phyloP scores from a whole-genome alignment of 2,797 vertebrate genomes.

The Loriculus beryllinus region DNA sequence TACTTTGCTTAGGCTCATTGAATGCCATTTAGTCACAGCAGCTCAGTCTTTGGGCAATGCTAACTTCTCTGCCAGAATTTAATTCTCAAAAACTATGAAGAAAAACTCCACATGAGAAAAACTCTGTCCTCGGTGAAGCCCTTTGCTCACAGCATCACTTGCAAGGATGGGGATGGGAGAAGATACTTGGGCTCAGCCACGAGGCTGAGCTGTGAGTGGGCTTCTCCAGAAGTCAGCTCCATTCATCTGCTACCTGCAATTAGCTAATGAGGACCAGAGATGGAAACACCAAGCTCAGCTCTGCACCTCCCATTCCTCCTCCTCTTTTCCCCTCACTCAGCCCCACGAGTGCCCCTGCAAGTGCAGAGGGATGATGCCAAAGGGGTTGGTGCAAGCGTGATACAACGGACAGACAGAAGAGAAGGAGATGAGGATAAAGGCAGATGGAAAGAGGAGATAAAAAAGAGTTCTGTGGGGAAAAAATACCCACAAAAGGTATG shows the following conservation, averaged over 20 bases:
- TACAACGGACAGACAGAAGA: neutral
- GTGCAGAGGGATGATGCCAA: neutral
- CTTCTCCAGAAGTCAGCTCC: neutral
- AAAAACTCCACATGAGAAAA: neutral
- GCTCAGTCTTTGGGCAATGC: neutral
- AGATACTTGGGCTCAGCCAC: neutral
- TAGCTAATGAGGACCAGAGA: neutral
- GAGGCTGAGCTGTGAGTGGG: neutral
- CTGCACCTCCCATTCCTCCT: neutral
- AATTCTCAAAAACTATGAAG: neutral
- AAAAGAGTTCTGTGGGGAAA: neutral
- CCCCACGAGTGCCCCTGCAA: neutral
- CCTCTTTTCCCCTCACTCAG: neutral
- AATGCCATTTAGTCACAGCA: neutral
- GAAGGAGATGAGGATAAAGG: neutral
- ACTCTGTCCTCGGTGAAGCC: neutral
- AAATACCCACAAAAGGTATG: neutral
- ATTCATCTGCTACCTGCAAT: neutral
- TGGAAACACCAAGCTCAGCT: neutral
- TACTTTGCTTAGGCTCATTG: neutral
- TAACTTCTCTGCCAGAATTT: neutral
- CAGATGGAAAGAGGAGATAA: neutral
- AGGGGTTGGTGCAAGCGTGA: neutral
- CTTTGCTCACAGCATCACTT: fast-evolving
- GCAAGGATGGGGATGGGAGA: fast-evolving